Base-by-base conservation (phyloP, 2,888 invertebrate species). In the Patella caerulea region DNA sequence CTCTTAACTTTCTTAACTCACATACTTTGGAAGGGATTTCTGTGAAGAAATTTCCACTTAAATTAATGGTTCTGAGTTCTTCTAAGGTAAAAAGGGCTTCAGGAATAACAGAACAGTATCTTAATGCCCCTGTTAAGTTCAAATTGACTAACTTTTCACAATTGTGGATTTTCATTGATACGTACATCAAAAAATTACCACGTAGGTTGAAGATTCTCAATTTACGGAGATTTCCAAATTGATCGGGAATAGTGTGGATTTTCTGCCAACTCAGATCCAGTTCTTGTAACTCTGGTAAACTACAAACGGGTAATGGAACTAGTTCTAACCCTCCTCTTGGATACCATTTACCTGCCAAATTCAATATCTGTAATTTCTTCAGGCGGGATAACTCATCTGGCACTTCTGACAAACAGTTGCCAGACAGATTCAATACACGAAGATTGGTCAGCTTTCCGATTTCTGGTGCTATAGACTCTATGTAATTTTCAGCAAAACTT, bases 261-360 rank as follows among this genome's bases (percentile, higher is more conserved):
- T 85, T 85, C 73, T 89, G 89, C 89, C 89, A 89, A 56, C 87
- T 88, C 11, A 88, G 83, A 76, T 88, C 86, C 7, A 89, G 83
- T n/a, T 83, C 82, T 2, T 78, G 77, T 55, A 89, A 81, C 65
- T 87, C 86, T 65, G 82, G 78, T 29, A 89, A 78, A 53, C 80
- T 75, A 78, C 87, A 87, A 12, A 88, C 82, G 29, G 87, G 86
- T 15, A 83, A 82, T 19, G 88, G 89, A 53, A 89, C 82, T 3
- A 80, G 83, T 75, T 77, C 82, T 75, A 89, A 82, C 9, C 85
- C 86, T 54, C 86, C 82, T 29, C 86, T 82, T 17, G 89, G 88
- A 59, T 88, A 87, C 83, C 87, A 88, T 75, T 89, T 89, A 29
- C 88, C 87, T 11, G 89, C 89, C 71, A 89, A 75, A 78, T 89